Evolutionary conservation across 2,888 invertebrate species (phyloP).

Genomic region (Gymnoscelis rufifasciata): DNA sequence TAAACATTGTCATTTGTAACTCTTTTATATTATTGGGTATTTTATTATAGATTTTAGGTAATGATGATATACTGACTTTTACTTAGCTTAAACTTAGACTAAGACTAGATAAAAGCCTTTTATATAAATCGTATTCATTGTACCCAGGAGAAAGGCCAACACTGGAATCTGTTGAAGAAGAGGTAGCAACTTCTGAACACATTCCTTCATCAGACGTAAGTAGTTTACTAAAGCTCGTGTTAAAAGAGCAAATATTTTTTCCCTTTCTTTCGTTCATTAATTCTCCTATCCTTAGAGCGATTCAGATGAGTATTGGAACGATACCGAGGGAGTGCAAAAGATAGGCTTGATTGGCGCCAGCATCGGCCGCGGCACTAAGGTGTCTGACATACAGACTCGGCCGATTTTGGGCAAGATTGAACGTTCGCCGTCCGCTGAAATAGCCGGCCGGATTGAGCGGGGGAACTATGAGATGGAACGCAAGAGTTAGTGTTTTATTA

Average conservation of each 20-base stretch:
- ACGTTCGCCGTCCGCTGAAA: slow-evolving; percentile 57
- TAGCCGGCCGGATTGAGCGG: slow-evolving; percentile 54
- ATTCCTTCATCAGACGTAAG: slow-evolving; percentile 6
- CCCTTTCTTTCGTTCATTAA: not conserved
- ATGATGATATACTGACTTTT: too few species aligned
- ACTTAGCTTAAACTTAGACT: too few species aligned
- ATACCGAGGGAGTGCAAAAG: slow-evolving; percentile 35
- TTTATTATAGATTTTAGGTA: too few species aligned
- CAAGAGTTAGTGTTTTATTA: slow-evolving; percentile 57
- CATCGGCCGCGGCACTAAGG: slow-evolving; percentile 36
- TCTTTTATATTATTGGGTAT: too few species aligned
- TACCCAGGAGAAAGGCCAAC: not conserved
- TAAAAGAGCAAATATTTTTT: too few species aligned
- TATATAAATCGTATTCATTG: not conserved
- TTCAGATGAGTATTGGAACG: slow-evolving; percentile 55
- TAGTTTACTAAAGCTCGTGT: not conserved
- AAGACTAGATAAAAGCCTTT: not conserved
- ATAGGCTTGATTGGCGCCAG: slow-evolving; percentile 47
- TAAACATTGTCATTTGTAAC: too few species aligned
- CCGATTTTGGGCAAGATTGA: slow-evolving; percentile 50
- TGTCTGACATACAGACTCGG: slow-evolving; percentile 45
- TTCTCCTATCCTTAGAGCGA: slow-evolving; percentile 27
- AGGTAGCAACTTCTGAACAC: slow-evolving; percentile 14
- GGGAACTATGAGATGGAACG: slow-evolving; percentile 58
- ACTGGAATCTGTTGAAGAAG: slow-evolving; percentile 7